Evolutionary conservation across 2,113 vertebrate genomes (phyloP), one percentile per base, ranked within the genome.

Genomic region (Fulmarus glacialis): DNA sequence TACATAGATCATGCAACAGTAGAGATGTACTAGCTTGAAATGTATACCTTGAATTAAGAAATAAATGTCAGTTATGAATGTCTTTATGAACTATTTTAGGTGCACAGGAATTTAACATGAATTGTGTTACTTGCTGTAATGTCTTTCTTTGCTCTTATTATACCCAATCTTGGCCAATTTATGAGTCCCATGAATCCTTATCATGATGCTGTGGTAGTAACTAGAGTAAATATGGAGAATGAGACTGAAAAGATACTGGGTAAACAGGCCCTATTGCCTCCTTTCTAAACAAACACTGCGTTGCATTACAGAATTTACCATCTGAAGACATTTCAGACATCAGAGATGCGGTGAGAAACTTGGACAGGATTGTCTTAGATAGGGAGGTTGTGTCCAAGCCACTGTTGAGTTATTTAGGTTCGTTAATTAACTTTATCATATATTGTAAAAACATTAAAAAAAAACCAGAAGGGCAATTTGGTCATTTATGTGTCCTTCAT

Each of bases 161-260:
- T 45, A 21, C 27, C 20, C 2, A 40, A 2, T 55, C n/a, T 81
- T 87, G 21, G 4, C n/a, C 27, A 73, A 29, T 70, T 77, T 13
- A 0, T 30, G 32, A 74, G 17, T 90, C 3, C 38, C 0, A 0
- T 64, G 15, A 71, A 71, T 68, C 19, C 16, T 58, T 70, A 43
- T 42, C 12, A 20, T 73, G 40, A 32, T 70, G 6, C 47, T 70
- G 34, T 83, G 27, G 15, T 73, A 56, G 53, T 27, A 36, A 83
- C 4, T 73, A 60, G 15, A 34, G 50, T 62, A 45, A 48, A 40
- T 56, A 43, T 16, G 18, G 67, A 70, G n/a, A 64, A 50, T 58
- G 29, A 20, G 11, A 62, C 24, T 40, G 23, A 32, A 72, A 80
- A 82, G 30, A 30, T 18, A 53, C 0, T 81, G 30, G 32, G 4